A percentile compares a stretch with the other conserved stretches of the same genome.
Conservation (phyloP, 1,140 invertebrate genomes). For the Penaeus japonicus region DNA sequence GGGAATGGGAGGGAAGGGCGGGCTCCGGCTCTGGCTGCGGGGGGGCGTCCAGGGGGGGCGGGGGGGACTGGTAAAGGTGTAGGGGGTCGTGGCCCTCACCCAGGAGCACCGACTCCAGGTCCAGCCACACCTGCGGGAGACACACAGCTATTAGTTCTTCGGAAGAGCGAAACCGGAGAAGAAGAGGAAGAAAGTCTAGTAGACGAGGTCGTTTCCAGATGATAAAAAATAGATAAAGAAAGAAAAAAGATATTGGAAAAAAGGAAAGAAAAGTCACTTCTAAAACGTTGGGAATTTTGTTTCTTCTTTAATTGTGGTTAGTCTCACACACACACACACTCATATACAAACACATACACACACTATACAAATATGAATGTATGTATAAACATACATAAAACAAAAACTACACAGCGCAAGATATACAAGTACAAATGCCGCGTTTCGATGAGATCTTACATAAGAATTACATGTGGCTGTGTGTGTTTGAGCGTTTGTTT, state of each 20-base stretch:
- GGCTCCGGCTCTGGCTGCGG: neutral
- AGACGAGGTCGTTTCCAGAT: neutral
- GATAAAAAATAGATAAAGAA: too few species aligned
- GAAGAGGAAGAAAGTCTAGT: neutral
- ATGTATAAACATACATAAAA: neutral
- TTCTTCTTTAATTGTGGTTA: too few species aligned
- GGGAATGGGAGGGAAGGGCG: neutral
- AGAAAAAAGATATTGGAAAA: too few species aligned
- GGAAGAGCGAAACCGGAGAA: neutral
- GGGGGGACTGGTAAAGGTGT: neutral
- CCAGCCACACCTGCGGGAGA: constrained; percentile 37
- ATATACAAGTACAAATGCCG: too few species aligned
- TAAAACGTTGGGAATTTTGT: too few species aligned
- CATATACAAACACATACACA: neutral
- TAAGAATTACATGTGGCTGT: too few species aligned
- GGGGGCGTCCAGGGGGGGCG: neutral
- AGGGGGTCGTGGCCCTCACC: neutral
- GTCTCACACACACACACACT: neutral
- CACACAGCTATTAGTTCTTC: too few species aligned
- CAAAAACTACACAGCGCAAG: too few species aligned
- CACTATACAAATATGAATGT: neutral
- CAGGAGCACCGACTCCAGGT: constrained; percentile 42
- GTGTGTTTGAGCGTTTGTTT: too few species aligned
- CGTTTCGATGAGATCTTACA: too few species aligned
- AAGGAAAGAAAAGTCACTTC: too few species aligned